Conservation (phyloP, 1,140 invertebrate species). For the Drosophila hydei region DNA sequence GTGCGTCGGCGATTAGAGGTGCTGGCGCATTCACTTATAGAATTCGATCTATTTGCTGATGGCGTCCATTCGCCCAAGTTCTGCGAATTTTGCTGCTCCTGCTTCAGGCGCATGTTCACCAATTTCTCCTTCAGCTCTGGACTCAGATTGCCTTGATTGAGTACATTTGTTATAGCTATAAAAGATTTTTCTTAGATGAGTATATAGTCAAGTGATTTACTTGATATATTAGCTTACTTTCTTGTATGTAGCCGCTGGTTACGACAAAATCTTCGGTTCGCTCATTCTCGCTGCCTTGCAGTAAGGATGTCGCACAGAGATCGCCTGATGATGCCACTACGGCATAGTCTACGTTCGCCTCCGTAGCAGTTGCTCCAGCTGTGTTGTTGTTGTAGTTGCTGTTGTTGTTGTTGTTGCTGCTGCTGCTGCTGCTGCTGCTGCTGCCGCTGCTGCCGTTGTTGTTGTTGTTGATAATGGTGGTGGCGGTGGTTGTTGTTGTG, state of each 20-base stretch:
- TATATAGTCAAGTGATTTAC: neutral
- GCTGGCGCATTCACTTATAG: conserved; percentile 19
- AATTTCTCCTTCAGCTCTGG: conserved; percentile 97
- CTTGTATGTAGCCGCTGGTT: conserved; percentile 94
- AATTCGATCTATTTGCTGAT: conserved; percentile 44
- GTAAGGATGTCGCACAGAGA: neutral
- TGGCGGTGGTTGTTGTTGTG: conserved; percentile 43
- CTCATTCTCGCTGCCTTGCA: conserved; percentile 33
- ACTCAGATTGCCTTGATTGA: conserved; percentile 94
- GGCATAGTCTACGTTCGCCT: conserved; percentile 57
- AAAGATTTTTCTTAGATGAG: neutral
- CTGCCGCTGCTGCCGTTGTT: neutral
- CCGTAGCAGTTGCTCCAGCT: conserved; percentile 24
- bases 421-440: neutral
- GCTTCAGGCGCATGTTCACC: conserved; percentile 93
- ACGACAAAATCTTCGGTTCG: conserved; percentile 88
- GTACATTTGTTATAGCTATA: conserved; percentile 91
- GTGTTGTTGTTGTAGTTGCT: conserved; percentile 18
- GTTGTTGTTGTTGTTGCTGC: too few relatives aligned
- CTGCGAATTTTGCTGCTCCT: conserved; percentile 89
- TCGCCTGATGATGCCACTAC: conserved; percentile 14
- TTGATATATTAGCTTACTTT: conserved; percentile 83
- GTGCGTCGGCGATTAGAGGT: conserved; percentile 42
- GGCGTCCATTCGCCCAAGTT: conserved; percentile 84
- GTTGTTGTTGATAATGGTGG: too few relatives aligned